Evolutionary conservation across 2,888 invertebrate species (phyloP).

Genomic region (Catocala sponsa): DNA sequence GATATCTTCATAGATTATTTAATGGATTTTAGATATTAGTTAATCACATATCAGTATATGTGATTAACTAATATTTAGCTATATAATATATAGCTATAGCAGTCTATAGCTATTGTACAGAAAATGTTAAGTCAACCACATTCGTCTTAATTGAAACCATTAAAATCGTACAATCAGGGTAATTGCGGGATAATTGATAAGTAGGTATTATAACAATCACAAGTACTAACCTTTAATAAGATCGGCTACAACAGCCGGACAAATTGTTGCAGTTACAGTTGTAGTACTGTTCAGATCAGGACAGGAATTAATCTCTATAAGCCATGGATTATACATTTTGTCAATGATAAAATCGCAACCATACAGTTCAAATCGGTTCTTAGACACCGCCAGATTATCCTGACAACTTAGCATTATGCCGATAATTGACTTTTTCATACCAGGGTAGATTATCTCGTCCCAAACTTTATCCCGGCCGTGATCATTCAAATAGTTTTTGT

Average conservation of each 20-base stretch:
- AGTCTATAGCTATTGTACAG: no score
- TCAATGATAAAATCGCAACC: slow-evolving; percentile 97
- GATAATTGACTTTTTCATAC: slow-evolving; percentile 94
- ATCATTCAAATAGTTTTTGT: slow-evolving; percentile 89
- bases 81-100: no score
- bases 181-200: no score
- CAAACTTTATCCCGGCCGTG: slow-evolving; percentile 89
- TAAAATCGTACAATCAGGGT: no score
- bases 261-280: slow-evolving; percentile 94
- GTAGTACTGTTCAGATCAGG: slow-evolving; percentile 95
- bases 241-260: slow-evolving; percentile 94
- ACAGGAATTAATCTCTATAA: slow-evolving; percentile 97
- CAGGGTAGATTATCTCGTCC: slow-evolving; percentile 93
- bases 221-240: slow-evolving; percentile 92
- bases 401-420: slow-evolving; percentile 94
- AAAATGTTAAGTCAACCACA: no score
- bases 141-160: no score
- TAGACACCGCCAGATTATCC: slow-evolving; percentile 90
- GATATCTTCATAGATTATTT: no score
- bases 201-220: background rate
- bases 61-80: no score
- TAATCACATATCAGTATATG: no score
- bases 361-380: slow-evolving; percentile 95
- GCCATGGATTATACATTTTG: slow-evolving; percentile 94
- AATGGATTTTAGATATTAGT: no score